Percentiles rank a stretch among this genome's conserved stretches.
Conservation (phyloP, 2,113 vertebrate genomes). For the Clinocottus analis region DNA sequence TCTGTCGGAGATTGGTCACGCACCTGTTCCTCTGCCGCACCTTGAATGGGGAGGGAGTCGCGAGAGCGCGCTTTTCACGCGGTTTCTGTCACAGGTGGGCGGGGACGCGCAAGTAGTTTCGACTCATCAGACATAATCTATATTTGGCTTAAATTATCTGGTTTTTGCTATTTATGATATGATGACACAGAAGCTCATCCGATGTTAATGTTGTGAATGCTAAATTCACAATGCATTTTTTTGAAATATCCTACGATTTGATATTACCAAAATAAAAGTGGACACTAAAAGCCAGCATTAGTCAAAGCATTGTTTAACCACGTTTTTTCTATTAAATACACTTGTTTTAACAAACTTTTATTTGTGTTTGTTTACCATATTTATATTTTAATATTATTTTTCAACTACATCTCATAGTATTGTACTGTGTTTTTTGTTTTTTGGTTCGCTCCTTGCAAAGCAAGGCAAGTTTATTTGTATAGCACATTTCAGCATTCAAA, state of each 20-base stretch:
- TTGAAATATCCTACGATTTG: neutral
- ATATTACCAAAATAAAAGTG: neutral
- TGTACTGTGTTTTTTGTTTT: too few relatives aligned
- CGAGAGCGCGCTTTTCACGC: slow-evolving; percentile 71
- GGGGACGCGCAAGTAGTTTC: slow-evolving; percentile 80
- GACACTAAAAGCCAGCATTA: neutral
- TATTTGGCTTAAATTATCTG: neutral
- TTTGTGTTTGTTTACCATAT: too few relatives aligned
- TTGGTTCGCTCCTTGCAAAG: too few relatives aligned
- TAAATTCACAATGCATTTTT: too few relatives aligned
- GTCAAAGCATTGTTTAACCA: too few relatives aligned
- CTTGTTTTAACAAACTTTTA: too few relatives aligned
- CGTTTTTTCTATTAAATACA: too few relatives aligned
- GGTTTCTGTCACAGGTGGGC: slow-evolving; percentile 69
- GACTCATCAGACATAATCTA: slow-evolving; percentile 45
- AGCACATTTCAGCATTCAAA: too few relatives aligned
- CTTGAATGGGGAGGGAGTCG: slow-evolving; percentile 58
- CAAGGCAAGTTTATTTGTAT: too few relatives aligned
- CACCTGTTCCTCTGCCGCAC: slow-evolving; percentile 80
- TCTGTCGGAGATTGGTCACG: neutral
- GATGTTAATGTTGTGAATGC: neutral
- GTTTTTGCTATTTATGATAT: neutral
- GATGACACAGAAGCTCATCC: neutral
- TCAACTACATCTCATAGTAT: too few relatives aligned
- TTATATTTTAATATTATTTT: too few relatives aligned